Conservation (phyloP, 2,113 vertebrate species). For the Thinocorus orbignyianus region DNA sequence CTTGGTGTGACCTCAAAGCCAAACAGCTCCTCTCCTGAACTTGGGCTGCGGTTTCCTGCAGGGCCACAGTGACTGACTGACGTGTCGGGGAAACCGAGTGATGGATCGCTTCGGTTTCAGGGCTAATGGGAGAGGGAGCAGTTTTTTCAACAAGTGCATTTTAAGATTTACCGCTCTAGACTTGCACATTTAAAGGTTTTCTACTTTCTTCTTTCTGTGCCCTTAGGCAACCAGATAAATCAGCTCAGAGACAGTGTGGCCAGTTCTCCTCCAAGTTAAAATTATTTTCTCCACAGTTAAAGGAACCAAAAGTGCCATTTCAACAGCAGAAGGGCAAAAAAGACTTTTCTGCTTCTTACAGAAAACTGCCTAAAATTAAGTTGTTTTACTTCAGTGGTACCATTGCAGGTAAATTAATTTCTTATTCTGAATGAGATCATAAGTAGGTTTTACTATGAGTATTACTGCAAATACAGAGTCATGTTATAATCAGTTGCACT, state of each 20-base stretch:
- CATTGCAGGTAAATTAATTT: neutral
- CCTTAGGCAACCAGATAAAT: neutral
- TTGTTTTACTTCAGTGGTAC: neutral
- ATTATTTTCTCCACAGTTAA: neutral
- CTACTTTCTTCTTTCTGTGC: neutral
- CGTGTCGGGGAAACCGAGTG: neutral
- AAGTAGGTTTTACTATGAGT: neutral
- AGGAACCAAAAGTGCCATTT: constrained; percentile 42
- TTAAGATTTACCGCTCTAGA: neutral
- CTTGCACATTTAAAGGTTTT: neutral
- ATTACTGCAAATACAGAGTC: neutral
- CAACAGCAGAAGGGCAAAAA: constrained; percentile 7
- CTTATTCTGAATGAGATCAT: neutral
- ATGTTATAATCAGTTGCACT: neutral
- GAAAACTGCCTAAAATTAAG: neutral
- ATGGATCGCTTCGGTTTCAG: neutral
- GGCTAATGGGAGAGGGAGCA: neutral
- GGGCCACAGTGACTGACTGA: neutral
- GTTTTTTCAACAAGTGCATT: constrained; percentile 18
- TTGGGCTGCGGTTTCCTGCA: neutral
- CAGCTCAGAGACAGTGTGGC: neutral
- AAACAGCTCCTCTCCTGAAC: constrained; percentile 23
- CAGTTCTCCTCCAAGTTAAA: neutral
- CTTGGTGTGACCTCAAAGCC: neutral
- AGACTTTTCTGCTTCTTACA: neutral